phyloP scores from a whole-genome alignment of 2,113 vertebrate genomes.

The Callorhinus ursinus region DNA sequence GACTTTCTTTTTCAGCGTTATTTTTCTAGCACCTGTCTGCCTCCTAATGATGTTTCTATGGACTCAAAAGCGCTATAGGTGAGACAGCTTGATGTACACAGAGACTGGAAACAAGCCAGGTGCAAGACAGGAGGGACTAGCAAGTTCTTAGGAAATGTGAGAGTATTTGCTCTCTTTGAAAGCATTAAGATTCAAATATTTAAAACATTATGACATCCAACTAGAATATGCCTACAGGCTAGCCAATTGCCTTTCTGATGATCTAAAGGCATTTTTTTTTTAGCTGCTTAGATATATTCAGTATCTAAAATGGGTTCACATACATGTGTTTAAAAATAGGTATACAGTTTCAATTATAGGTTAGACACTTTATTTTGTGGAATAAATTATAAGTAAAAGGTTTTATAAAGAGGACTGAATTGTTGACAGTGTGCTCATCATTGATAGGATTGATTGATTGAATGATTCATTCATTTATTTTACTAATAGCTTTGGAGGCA shows the following conservation, averaged over 20 bases:
- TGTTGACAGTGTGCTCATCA: not conserved
- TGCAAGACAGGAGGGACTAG: not conserved
- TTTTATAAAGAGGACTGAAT: not conserved
- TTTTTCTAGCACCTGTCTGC: not conserved
- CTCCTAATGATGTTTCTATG: not conserved
- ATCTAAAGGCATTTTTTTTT: not conserved
- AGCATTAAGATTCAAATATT: not conserved
- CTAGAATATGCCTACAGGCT: not conserved
- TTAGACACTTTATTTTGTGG: not conserved
- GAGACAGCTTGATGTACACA: not conserved
- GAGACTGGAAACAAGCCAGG: not conserved
- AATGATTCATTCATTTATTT: slow-evolving; percentile 12
- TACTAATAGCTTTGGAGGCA: slow-evolving; percentile 51
- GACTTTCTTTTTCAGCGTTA: not conserved
- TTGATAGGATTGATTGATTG: not conserved
- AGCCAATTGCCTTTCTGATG: not conserved
- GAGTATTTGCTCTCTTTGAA: not conserved
- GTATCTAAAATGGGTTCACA: not conserved
- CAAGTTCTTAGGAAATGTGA: not conserved
- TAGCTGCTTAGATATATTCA: not conserved
- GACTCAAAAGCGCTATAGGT: not conserved
- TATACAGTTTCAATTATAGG: not conserved
- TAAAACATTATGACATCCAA: not conserved
- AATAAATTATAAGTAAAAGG: not conserved
- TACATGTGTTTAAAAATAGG: not conserved